Conservation (phyloP, 1,140 invertebrate species). For the Scaptomyza montana region DNA sequence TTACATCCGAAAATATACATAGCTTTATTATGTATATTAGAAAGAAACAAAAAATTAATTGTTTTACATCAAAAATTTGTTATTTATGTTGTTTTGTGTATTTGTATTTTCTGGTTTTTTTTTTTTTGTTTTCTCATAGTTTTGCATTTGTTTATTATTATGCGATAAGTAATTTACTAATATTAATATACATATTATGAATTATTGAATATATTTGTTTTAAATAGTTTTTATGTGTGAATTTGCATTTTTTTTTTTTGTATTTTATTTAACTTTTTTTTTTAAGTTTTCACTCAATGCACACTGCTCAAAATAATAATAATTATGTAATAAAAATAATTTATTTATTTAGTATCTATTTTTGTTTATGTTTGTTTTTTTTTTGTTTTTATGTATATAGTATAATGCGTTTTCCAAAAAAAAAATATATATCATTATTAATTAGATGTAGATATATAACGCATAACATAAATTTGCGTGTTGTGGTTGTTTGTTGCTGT, state of each 20-base stretch:
- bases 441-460: constrained; percentile 38
- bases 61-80: constrained; percentile 36
- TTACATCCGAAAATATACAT: constrained; percentile 16
- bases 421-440: constrained; percentile 31
- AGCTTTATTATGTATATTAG: constrained; percentile 7
- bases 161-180: constrained; percentile 47
- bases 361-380: constrained; percentile 64
- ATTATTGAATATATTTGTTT: constrained; percentile 37
- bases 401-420: constrained; percentile 52
- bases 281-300: constrained; percentile 44
- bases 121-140: constrained; percentile 4
- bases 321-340: constrained; percentile 80
- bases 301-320: constrained; percentile 68
- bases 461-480: constrained; percentile 31
- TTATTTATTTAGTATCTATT: constrained; percentile 77
- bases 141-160: constrained; percentile 21
- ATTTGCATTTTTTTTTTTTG: constrained; percentile 18
- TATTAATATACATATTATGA: constrained; percentile 52
- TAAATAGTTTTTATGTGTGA: constrained; percentile 19
- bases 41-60: constrained; percentile 14
- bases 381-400: constrained; percentile 30
- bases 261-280: constrained; percentile 27
- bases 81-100: constrained; percentile 24
- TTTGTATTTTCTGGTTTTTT: constrained; percentile 25
- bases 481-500: constrained; percentile 20